A percentile compares a stretch with the other conserved stretches of the same genome.
These are phyloP conservation scores for Rhyacophila evoluta DNA, from an alignment of 2,888 invertebrate species.

Conservation along the genomic window DNA sequence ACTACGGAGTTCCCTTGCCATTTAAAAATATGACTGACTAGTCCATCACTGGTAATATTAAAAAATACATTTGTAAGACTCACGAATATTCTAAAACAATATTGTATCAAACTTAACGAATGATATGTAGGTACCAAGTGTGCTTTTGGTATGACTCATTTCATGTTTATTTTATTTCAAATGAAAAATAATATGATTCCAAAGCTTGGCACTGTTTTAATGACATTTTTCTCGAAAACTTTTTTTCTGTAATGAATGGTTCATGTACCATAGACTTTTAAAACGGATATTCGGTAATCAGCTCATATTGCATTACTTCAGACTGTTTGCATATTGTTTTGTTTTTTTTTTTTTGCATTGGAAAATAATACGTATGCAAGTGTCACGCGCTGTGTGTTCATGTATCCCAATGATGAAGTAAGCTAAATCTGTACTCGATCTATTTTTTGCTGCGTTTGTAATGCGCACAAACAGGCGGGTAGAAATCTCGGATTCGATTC, in stretches of 20 bases:
- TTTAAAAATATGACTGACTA: too few relatives aligned
- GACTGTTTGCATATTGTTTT: not conserved
- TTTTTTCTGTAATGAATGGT: not conserved
- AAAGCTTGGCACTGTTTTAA: not conserved
- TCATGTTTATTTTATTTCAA: not conserved
- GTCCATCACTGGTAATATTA: too few relatives aligned
- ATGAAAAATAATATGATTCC: not conserved
- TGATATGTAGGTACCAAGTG: too few relatives aligned
- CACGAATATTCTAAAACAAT: too few relatives aligned
- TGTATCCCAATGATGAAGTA: slow-evolving; percentile 14
- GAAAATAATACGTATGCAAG: not conserved
- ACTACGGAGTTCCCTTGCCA: too few relatives aligned
- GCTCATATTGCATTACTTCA: slow-evolving; percentile 14
- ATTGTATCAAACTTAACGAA: too few relatives aligned
- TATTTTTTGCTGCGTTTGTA: slow-evolving; percentile 22
- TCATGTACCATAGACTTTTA: not conserved
- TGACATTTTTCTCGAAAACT: not conserved
- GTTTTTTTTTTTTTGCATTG: not conserved
- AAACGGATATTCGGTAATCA: slow-evolving; percentile 12
- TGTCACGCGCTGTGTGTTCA: slow-evolving; percentile 11
- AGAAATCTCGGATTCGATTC: slow-evolving; percentile 17
- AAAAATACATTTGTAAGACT: too few relatives aligned
- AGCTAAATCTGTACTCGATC: slow-evolving; percentile 17
- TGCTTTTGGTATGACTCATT: not conserved
- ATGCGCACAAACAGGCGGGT: not conserved